Evolutionary conservation across 2,888 invertebrate species (phyloP).

Genomic region (Tetropium fuscum): DNA sequence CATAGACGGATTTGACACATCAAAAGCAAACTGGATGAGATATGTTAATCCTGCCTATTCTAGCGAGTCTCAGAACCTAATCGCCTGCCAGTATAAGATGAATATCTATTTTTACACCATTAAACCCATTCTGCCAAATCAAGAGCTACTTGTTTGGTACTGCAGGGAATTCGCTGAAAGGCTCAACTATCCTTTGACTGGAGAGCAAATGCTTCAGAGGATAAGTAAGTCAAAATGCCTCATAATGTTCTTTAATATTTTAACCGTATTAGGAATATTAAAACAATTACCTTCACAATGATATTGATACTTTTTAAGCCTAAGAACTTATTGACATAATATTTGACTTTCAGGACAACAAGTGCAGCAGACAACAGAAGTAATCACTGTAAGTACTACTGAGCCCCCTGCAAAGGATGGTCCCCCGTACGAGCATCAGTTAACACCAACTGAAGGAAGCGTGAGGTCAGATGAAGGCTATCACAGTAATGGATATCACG

Average conservation of each 20-base stretch:
- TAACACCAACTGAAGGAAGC: constrained; percentile 88
- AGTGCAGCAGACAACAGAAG: constrained; percentile 68
- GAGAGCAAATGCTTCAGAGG: constrained; percentile 78
- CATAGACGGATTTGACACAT: constrained; percentile 93
- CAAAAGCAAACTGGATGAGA: constrained; percentile 99
- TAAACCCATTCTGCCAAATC: constrained; percentile 91
- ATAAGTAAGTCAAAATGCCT: constrained; percentile 75
- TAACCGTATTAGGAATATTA: too few relatives aligned
- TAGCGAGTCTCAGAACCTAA: constrained; percentile 93
- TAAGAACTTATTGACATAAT: too few relatives aligned
- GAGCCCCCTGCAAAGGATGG: constrained; percentile 60
- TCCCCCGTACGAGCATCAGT: constrained; percentile 79
- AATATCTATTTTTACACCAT: constrained; percentile 99
- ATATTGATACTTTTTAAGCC: too few relatives aligned
- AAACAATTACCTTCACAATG: too few relatives aligned
- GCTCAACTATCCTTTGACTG: constrained; percentile 86
- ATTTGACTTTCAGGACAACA: constrained; percentile 65
- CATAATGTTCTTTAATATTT: too few relatives aligned
- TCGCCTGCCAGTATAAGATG: constrained; percentile 97
- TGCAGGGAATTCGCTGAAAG: constrained; percentile 96
- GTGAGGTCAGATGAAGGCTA: constrained; percentile 94
- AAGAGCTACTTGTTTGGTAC: constrained; percentile 98
- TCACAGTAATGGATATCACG: constrained; percentile 93
- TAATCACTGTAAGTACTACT: constrained; percentile 61
- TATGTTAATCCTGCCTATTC: constrained; percentile 97